Conservation (phyloP, 2,113 vertebrate species). For the Balaeniceps rex region DNA sequence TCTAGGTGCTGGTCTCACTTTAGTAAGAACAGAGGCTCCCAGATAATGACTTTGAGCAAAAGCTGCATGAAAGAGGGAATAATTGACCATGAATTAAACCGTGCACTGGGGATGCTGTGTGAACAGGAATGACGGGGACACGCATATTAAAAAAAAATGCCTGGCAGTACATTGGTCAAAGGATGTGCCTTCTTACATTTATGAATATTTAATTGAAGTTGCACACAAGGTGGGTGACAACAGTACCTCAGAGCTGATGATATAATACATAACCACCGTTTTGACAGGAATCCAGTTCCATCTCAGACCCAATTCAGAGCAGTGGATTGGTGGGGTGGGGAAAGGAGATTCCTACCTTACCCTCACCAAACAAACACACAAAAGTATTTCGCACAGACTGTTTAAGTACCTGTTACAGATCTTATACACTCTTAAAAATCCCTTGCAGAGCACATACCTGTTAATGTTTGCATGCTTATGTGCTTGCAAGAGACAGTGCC, state of each 20-base stretch:
- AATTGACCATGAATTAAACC: constrained; percentile 72
- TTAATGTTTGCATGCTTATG: not conserved
- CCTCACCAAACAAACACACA: not conserved
- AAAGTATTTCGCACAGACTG: not conserved
- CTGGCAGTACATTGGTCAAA: constrained; percentile 76
- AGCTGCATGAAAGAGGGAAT: constrained; percentile 56
- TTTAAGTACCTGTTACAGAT: not conserved
- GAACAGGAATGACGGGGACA: constrained; percentile 72
- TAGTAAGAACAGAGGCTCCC: not conserved
- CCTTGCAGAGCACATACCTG: not conserved
- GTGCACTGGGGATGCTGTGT: constrained; percentile 59
- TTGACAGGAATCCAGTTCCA: not conserved
- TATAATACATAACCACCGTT: not conserved
- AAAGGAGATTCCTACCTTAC: not conserved
- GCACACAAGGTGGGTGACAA: not conserved
- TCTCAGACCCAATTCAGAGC: not conserved
- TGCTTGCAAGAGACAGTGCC: not conserved
- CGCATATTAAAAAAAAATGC: constrained; percentile 59
- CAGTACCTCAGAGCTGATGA: not conserved
- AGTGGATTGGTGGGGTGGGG: not conserved
- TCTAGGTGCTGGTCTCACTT: not conserved
- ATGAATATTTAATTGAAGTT: not conserved
- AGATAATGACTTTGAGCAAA: constrained; percentile 61
- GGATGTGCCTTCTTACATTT: not conserved
- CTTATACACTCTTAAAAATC: not conserved